These are phyloP conservation scores for Forbesichthys papilliferus DNA, from an alignment of 2,113 vertebrate genomes.

Conservation along the genomic window DNA sequence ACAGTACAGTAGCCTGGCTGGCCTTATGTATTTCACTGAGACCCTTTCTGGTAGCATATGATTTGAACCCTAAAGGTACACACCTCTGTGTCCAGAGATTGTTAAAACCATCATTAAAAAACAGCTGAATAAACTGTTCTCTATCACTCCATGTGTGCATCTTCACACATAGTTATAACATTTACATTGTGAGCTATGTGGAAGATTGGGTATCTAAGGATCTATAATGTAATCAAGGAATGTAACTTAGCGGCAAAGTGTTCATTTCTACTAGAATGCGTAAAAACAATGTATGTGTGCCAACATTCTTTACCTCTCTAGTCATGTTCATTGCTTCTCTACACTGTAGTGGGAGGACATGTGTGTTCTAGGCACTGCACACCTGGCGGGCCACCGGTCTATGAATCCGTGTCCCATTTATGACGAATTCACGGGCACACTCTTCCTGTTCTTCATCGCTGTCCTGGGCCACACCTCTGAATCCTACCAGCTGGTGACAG, in stretches of 20 bases:
- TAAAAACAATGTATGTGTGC: background rate
- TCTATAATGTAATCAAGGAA: too few species aligned
- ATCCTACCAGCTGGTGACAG: slow-evolving; percentile 85
- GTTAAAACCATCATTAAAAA: too few species aligned
- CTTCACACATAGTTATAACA: background rate
- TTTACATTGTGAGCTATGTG: background rate
- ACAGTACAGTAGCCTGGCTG: background rate
- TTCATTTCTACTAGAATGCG: too few species aligned
- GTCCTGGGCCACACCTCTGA: slow-evolving; percentile 86
- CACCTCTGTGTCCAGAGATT: too few species aligned
- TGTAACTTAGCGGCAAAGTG: too few species aligned
- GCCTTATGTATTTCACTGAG: background rate
- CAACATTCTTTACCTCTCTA: background rate
- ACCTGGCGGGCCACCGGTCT: slow-evolving; percentile 84
- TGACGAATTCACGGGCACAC: slow-evolving; percentile 71
- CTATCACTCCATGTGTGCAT: background rate
- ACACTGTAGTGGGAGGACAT: slow-evolving; percentile 86
- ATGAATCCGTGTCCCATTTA: slow-evolving; percentile 97
- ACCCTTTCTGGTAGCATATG: background rate
- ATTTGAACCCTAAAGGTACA: background rate
- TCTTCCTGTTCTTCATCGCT: slow-evolving; percentile 94
- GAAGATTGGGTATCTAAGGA: background rate
- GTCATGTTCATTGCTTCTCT: background rate
- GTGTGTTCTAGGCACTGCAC: slow-evolving; percentile 79
- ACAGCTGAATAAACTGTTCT: too few species aligned